Conservation (phyloP, 1,140 invertebrate genomes). For the Onthophagus taurus region DNA sequence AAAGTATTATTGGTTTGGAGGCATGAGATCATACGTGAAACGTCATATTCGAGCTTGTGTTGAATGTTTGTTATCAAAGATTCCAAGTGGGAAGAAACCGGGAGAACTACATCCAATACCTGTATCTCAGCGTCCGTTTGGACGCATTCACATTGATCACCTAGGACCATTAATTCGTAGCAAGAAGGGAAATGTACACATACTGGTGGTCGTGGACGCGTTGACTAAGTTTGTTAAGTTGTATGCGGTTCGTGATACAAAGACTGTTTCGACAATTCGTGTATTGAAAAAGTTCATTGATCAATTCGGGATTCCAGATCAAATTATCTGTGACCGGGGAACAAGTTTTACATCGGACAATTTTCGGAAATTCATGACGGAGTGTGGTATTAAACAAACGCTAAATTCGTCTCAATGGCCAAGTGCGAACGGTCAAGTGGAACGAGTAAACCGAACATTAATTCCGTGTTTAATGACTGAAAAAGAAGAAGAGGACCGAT, state of each 20-base stretch:
- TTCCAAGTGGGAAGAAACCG: slow-evolving; percentile 1
- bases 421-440: slow-evolving; percentile 1
- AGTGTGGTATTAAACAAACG: neutral
- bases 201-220: slow-evolving; percentile 25
- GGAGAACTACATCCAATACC: slow-evolving; percentile 7
- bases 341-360: slow-evolving; percentile 12
- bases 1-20: too few relatives aligned
- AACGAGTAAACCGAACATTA: slow-evolving; percentile 5
- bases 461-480: neutral
- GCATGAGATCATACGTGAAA: too few relatives aligned
- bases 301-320: slow-evolving; percentile 6
- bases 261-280: neutral
- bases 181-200: slow-evolving; percentile 21
- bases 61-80: too few relatives aligned
- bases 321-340: slow-evolving; percentile 1
- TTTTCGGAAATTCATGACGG: slow-evolving; percentile 1
- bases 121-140: neutral
- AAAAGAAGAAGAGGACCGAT: neutral
- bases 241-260: slow-evolving; percentile 16
- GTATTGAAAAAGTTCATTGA: neutral
- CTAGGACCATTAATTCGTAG: slow-evolving; percentile 27
- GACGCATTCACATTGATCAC: slow-evolving; percentile 20
- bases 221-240: slow-evolving; percentile 26
- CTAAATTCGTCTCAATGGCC: neutral
- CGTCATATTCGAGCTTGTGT: too few relatives aligned